Conservation (phyloP, 1,140 invertebrate species). For the Penaeus indicus region DNA sequence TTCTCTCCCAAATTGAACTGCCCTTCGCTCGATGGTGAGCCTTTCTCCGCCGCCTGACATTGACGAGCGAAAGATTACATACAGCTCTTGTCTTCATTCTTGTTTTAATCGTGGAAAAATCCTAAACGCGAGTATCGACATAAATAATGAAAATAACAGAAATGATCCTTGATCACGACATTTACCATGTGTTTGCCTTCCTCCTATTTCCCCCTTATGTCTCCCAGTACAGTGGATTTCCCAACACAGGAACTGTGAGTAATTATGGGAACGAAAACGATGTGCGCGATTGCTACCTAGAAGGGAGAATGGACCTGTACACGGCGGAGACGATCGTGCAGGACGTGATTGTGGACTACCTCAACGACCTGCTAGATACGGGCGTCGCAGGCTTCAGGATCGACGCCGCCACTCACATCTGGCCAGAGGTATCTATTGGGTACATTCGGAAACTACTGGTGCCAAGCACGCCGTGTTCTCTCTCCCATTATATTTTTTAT, state of each 20-base stretch:
- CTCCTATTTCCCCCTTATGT: neutral
- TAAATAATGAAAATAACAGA: too few species aligned
- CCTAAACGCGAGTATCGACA: too few species aligned
- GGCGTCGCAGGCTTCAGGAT: conserved; percentile 33
- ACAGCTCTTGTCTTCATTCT: too few species aligned
- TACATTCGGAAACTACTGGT: neutral
- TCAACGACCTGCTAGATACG: conserved; percentile 18
- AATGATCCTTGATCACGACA: too few species aligned
- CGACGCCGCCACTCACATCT: conserved; percentile 31
- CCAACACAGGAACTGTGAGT: neutral
- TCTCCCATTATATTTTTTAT: neutral
- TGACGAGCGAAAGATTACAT: neutral
- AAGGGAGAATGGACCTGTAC: conserved; percentile 13
- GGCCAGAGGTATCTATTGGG: conserved; percentile 12
- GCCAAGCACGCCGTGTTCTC: neutral
- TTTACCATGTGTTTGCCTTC: too few species aligned
- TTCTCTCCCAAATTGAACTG: conserved; percentile 16
- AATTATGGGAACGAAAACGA: conserved; percentile 2
- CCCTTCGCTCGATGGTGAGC: neutral
- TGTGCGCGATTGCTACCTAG: neutral
- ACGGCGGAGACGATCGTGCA: conserved; percentile 4
- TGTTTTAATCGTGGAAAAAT: too few species aligned
- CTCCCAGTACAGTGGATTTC: neutral
- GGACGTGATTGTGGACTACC: conserved; percentile 15
- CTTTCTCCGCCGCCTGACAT: neutral